These are phyloP conservation scores for Anarrhichthys ocellatus DNA, from an alignment of 2,113 vertebrate genomes.

Conservation along the genomic window DNA sequence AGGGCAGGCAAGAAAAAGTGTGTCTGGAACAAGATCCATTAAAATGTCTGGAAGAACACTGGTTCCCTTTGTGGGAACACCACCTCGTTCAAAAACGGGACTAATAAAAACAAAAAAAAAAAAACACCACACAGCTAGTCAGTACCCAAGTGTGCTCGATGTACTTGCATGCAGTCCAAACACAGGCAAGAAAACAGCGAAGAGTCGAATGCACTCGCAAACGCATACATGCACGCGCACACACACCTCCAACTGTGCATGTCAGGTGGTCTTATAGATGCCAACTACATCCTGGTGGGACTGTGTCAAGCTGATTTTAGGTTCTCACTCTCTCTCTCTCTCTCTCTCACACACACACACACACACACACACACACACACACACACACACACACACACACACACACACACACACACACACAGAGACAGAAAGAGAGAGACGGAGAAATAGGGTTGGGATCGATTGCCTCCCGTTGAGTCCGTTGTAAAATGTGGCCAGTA, in stretches of 20 bases:
- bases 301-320: slow-evolving; percentile 55
- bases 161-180: slow-evolving; percentile 27
- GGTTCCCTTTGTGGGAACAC: slow-evolving; percentile 18
- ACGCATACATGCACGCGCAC: slow-evolving; percentile 9
- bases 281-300: slow-evolving; percentile 58
- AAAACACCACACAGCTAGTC: slow-evolving; percentile 11
- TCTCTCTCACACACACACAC: slow-evolving; percentile 17
- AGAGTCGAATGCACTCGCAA: slow-evolving; percentile 2
- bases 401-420: slow-evolving; percentile 19
- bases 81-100: not conserved
- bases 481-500: slow-evolving; percentile 59
- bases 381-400: slow-evolving; percentile 16
- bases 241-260: slow-evolving; percentile 54
- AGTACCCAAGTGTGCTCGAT: slow-evolving; percentile 13
- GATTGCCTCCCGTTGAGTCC: slow-evolving; percentile 52
- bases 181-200: slow-evolving; percentile 34
- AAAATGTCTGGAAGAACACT: slow-evolving; percentile 29
- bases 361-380: slow-evolving; percentile 20
- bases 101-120: too few relatives aligned
- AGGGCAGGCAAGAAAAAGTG: slow-evolving; percentile 36
- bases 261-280: slow-evolving; percentile 56
- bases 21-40: slow-evolving; percentile 43
- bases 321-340: too few relatives aligned
- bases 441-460: slow-evolving; percentile 66
- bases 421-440: slow-evolving; percentile 14